Evolutionary conservation across 2,113 vertebrate species (phyloP).

Genomic region (Colaptes auratus): DNA sequence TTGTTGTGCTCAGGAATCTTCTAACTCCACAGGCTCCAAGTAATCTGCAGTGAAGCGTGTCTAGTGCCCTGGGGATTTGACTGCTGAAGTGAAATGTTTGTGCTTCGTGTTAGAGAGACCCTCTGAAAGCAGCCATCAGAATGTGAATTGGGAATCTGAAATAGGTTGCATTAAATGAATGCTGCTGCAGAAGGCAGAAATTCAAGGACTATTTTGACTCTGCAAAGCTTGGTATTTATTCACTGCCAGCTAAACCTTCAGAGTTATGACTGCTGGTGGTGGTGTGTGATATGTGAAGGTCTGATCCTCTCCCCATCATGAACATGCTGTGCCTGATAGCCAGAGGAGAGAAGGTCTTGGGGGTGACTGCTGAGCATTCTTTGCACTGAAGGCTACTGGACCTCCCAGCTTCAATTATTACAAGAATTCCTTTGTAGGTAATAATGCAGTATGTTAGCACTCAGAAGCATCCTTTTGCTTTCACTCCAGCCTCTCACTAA

Average conservation of each 20-base stretch:
- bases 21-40: slow-evolving; percentile 36
- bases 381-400: neutral
- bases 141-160: neutral
- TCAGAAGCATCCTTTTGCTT: neutral
- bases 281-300: neutral
- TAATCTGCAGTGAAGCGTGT: slow-evolving; percentile 1
- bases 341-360: neutral
- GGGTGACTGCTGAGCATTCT: slow-evolving; percentile 57
- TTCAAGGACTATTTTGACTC: slow-evolving; percentile 54
- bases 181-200: neutral
- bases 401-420: neutral
- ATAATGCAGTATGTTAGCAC: neutral
- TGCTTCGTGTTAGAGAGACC: neutral
- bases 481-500: neutral
- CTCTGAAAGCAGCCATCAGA: neutral
- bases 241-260: slow-evolving; percentile 1
- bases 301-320: neutral
- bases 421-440: slow-evolving; percentile 33
- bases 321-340: neutral
- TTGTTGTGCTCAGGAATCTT: slow-evolving; percentile 53
- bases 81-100: slow-evolving; percentile 24
- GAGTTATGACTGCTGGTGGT: slow-evolving; percentile 18
- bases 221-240: neutral
- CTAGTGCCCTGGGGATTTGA: slow-evolving; percentile 10
- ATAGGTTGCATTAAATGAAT: neutral